Conservation (phyloP, 2,113 vertebrate genomes). For the Anthoscopus minutus region DNA sequence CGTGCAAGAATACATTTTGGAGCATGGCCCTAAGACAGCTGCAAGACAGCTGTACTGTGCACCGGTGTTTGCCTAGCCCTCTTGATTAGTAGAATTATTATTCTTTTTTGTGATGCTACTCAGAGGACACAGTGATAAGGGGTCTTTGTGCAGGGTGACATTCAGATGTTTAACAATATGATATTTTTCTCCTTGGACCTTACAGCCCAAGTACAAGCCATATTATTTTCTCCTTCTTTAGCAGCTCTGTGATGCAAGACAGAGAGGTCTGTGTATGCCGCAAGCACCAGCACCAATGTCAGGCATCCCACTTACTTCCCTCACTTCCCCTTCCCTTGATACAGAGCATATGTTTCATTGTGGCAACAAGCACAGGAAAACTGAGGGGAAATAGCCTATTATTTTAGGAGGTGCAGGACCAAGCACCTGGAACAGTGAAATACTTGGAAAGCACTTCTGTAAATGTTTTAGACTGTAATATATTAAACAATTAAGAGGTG, state of each 20-base stretch:
- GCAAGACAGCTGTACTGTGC: not conserved
- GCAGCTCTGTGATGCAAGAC: not conserved
- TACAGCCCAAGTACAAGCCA: not conserved
- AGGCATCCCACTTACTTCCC: not conserved
- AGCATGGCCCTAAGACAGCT: not conserved
- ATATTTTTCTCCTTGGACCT: not conserved
- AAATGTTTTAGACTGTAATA: constrained; percentile 33
- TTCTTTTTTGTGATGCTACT: not conserved
- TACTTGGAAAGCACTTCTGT: constrained; percentile 37
- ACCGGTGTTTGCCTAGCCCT: not conserved
- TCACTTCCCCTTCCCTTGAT: constrained; percentile 22
- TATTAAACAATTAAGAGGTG: constrained; percentile 53
- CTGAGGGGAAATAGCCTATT: constrained; percentile 19
- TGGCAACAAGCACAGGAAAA: constrained; percentile 4
- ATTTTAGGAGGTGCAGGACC: constrained; percentile 42
- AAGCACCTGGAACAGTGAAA: constrained; percentile 53
- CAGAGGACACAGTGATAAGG: not conserved
- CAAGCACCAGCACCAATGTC: not conserved
- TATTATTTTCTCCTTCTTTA: not conserved
- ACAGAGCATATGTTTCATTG: not conserved
- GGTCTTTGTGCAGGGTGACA: not conserved
- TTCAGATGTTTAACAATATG: not conserved
- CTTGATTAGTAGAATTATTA: not conserved
- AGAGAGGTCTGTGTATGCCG: not conserved
- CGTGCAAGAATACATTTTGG: not conserved